Conservation (phyloP, 2,113 vertebrate species). For the Antennarius striatus region DNA sequence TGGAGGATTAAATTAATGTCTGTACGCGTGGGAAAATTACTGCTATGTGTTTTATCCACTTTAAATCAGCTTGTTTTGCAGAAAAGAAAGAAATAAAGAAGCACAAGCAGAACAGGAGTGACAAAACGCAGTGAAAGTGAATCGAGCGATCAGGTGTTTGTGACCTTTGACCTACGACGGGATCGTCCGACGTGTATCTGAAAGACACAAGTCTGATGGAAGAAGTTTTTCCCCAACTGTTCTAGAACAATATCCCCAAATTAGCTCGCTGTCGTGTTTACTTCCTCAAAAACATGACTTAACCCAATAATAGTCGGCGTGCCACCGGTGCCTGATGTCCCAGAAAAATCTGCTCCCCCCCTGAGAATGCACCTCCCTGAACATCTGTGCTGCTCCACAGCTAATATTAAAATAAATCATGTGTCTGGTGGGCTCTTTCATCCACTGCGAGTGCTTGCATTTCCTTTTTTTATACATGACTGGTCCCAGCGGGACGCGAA, state of each 20-base stretch:
- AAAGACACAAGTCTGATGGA: too few relatives aligned
- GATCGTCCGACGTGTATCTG: too few relatives aligned
- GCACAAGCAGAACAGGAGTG: too few relatives aligned
- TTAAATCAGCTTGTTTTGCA: too few relatives aligned
- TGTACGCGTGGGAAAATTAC: too few relatives aligned
- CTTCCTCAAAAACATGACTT: slow-evolving; percentile 19
- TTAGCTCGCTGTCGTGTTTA: slow-evolving; percentile 7
- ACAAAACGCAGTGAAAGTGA: too few relatives aligned
- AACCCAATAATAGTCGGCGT: slow-evolving; percentile 29
- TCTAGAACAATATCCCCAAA: slow-evolving; percentile 13
- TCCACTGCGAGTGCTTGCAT: not conserved
- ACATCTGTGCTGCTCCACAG: slow-evolving; percentile 23
- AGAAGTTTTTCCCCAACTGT: not conserved
- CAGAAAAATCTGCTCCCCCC: slow-evolving; percentile 48
- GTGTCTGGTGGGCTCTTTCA: slow-evolving; percentile 7
- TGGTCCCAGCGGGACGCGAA: not conserved
- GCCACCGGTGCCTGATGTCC: slow-evolving; percentile 31
- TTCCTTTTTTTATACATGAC: slow-evolving; percentile 22
- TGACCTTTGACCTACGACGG: too few relatives aligned
- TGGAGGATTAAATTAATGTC: slow-evolving; percentile 2
- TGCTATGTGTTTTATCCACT: too few relatives aligned
- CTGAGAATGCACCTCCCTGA: slow-evolving; percentile 16
- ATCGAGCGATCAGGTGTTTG: too few relatives aligned
- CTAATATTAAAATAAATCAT: slow-evolving; percentile 37
- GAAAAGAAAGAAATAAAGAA: too few relatives aligned